Conservation (phyloP, 1,140 invertebrate species). For the Drosophila lini region DNA sequence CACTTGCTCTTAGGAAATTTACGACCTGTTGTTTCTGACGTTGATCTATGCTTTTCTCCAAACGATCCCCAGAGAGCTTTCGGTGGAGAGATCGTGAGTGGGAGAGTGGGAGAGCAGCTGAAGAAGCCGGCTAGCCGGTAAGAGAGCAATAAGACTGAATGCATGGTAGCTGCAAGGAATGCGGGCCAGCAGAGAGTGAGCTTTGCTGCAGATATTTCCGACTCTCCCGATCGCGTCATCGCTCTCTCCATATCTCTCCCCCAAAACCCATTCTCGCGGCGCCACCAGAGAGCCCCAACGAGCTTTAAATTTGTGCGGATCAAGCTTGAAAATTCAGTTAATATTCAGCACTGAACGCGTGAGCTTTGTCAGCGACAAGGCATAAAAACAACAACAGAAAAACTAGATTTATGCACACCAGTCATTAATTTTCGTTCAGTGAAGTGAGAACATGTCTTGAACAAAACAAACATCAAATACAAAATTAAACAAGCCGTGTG, state of each 20-base stretch:
- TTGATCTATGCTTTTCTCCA: slow-evolving; percentile 38
- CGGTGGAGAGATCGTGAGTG: neutral
- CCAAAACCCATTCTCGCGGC: slow-evolving; percentile 1
- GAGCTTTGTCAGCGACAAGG: slow-evolving; percentile 48
- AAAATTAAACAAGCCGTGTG: slow-evolving; percentile 14
- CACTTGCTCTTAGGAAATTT: slow-evolving; percentile 63
- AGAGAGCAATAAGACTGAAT: slow-evolving; percentile 22
- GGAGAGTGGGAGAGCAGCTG: neutral
- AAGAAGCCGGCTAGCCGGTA: slow-evolving; percentile 58
- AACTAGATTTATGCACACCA: slow-evolving; percentile 21
- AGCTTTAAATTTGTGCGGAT: slow-evolving; percentile 65
- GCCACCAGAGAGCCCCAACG: slow-evolving; percentile 8
- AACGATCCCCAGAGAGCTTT: slow-evolving; percentile 8
- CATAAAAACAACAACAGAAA: slow-evolving; percentile 10
- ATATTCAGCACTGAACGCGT: slow-evolving; percentile 47
- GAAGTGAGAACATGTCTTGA: slow-evolving; percentile 31
- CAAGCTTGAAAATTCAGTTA: slow-evolving; percentile 60
- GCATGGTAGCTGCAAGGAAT: slow-evolving; percentile 48
- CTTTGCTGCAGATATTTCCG: slow-evolving; percentile 8
- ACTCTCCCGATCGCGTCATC: slow-evolving; percentile 20
- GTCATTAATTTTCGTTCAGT: slow-evolving; percentile 40
- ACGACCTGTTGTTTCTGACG: slow-evolving; percentile 60
- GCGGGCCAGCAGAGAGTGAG: slow-evolving; percentile 43
- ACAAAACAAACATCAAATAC: slow-evolving; percentile 12
- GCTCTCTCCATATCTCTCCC: neutral